phyloP scores from a whole-genome alignment of 1,140 invertebrate genomes.

The Tribolium madens region DNA sequence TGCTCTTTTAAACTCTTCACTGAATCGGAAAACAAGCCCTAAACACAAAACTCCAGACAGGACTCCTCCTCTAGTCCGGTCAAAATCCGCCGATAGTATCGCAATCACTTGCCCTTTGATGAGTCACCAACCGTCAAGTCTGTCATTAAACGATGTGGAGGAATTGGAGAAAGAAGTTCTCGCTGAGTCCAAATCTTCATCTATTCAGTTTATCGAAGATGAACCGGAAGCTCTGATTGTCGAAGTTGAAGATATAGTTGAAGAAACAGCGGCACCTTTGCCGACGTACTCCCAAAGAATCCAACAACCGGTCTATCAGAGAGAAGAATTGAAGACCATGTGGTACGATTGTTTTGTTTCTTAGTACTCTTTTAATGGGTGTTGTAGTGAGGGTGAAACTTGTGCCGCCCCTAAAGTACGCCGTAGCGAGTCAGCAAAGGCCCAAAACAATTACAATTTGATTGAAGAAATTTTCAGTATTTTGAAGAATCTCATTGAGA shows the following conservation, averaged over 20 bases:
- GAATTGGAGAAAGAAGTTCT: conserved; percentile 69
- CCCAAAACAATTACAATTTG: conserved; percentile 67
- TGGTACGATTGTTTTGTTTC: conserved; percentile 53
- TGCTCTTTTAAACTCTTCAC: conserved; percentile 75
- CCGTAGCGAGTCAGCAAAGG: conserved; percentile 63
- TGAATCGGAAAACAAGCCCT: not conserved
- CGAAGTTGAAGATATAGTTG: conserved; percentile 77
- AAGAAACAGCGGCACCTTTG: conserved; percentile 75
- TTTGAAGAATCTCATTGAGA: conserved; percentile 66
- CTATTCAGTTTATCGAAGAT: conserved; percentile 64
- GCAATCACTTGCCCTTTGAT: conserved; percentile 62
- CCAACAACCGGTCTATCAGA: conserved; percentile 75
- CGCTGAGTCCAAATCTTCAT: conserved; percentile 60
- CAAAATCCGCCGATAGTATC: conserved; percentile 80
- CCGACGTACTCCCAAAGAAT: conserved; percentile 73
- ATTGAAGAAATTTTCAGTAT: conserved; percentile 69
- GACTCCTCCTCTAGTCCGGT: conserved; percentile 68
- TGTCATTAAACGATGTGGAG: conserved; percentile 79
- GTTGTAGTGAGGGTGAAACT: conserved; percentile 58
- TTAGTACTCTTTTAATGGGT: not conserved
- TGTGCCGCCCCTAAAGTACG: conserved; percentile 60
- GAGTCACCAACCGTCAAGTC: conserved; percentile 76
- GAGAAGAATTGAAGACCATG: conserved; percentile 64
- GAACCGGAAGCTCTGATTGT: conserved; percentile 75
- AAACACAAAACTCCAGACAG: conserved; percentile 12